phyloP scores from a whole-genome alignment of 2,797 vertebrate genomes.

The Rhabdophis nuchalis region DNA sequence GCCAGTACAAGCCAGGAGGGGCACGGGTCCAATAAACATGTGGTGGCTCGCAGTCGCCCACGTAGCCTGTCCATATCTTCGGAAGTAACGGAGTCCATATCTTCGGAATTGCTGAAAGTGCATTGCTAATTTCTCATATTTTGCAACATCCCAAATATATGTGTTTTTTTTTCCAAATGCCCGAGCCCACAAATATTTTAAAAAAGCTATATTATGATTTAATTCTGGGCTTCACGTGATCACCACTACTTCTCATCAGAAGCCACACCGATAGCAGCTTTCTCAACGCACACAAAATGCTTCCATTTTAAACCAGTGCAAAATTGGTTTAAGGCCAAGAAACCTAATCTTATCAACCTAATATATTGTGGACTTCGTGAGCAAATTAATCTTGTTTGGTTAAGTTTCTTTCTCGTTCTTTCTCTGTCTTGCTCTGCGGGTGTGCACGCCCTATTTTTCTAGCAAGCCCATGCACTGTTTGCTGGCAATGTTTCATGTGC shows the following conservation, averaged over 20 bases:
- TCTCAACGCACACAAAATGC: too few relatives aligned
- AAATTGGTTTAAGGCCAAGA: background rate
- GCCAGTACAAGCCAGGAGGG: too few relatives aligned
- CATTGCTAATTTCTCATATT: background rate
- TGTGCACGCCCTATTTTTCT: background rate
- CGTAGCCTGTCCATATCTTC: too few relatives aligned
- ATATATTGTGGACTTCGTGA: background rate
- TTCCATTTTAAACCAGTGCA: background rate
- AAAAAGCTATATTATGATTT: background rate
- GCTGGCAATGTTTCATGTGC: background rate
- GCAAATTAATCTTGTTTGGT: background rate
- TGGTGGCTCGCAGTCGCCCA: too few relatives aligned
- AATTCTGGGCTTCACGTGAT: background rate
- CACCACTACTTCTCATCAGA: too few relatives aligned
- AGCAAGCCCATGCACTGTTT: background rate
- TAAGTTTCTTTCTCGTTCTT: background rate
- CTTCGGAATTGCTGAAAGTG: background rate
- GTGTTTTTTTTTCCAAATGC: background rate
- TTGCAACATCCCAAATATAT: background rate
- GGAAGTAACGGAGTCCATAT: too few relatives aligned
- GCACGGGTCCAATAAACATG: too few relatives aligned
- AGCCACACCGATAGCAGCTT: background rate
- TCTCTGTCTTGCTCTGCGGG: background rate
- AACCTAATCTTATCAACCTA: background rate
- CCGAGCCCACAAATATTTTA: background rate